These are phyloP conservation scores for Odontocerum albicorne DNA, from an alignment of 2,888 invertebrate genomes.

Conservation along the genomic window DNA sequence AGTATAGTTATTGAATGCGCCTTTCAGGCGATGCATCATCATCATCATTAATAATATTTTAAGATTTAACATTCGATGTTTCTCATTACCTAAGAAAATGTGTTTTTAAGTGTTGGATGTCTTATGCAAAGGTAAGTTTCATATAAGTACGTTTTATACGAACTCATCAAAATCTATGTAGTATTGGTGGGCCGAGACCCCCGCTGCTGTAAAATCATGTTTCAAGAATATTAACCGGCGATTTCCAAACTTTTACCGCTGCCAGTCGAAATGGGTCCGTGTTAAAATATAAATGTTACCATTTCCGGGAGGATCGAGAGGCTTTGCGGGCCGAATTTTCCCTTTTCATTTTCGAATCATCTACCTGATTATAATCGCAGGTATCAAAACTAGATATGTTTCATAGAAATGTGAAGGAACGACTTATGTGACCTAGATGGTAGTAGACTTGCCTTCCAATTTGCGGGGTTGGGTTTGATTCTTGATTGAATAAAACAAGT, in stretches of 20 bases:
- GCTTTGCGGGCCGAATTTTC: neutral
- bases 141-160: constrained; percentile 18
- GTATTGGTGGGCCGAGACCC: neutral
- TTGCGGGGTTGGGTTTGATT: too few species aligned
- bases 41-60: too few species aligned
- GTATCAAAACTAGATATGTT: too few species aligned
- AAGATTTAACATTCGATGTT: too few species aligned
- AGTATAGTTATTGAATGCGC: too few species aligned
- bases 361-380: too few species aligned
- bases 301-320: neutral
- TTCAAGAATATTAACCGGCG: constrained; percentile 24
- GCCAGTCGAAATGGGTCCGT: constrained; percentile 14
- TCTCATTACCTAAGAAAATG: too few species aligned
- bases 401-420: too few species aligned
- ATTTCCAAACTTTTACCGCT: constrained; percentile 25
- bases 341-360: neutral
- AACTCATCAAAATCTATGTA: constrained; percentile 7
- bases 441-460: too few species aligned
- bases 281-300: constrained; percentile 21
- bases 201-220: constrained; percentile 5
- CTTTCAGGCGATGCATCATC: too few species aligned
- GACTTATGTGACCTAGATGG: too few species aligned
- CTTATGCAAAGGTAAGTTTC: neutral
- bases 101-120: neutral
- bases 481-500: too few species aligned